Evolutionary conservation across 2,113 vertebrate species (phyloP), one percentile per base, ranked within the genome.

Genomic region (Perccottus glenii): DNA sequence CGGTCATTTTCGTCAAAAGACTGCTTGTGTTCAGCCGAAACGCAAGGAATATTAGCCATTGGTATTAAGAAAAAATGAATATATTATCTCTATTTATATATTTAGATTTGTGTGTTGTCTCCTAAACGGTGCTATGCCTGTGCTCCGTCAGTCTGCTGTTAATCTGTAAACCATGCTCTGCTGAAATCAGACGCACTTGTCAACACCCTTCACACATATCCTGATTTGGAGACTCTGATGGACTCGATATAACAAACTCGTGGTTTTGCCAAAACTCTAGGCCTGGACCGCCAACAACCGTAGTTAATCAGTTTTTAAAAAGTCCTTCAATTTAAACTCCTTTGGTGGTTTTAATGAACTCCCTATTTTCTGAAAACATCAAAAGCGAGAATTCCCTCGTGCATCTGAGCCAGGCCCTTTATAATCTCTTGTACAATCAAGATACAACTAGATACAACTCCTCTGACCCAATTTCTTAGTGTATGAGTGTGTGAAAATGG

Each of bases 391-490:
- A 80, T 83, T 50, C 15, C 72, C 48, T 81, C 74, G 4, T 11
- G 85, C 48, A 81, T 80, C 82, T 77, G 64, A 46, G 49, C 70
- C 66, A 67, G 76, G 56, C 73, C 68, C 48, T 66, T 70, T 60
- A 70, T 85, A 87, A 90, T 88, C 86, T 90, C 80, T 80, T 60
- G 64, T 62, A 57, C 67, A 73, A 76, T 84, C 78, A 76, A 74
- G 78, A 82, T 73, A 71, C 53, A 78, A 77, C 71, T 56, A 66
- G 85, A 88, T 78, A 58, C 57, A 80, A 83, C 66, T 77, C 60
- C 58, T 80, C 68, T 91, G 88, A 90, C 85, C 83, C 80, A 73
- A 81, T 88, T 92, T 87, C 91, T 83, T 52, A 83, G 38, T 40
- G 5, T 8, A 40, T 40, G 8, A 40, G 38, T 40, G 38, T 40